Base-by-base conservation (phyloP, 2,888 invertebrate species). In the Chydorus sphaericus region DNA sequence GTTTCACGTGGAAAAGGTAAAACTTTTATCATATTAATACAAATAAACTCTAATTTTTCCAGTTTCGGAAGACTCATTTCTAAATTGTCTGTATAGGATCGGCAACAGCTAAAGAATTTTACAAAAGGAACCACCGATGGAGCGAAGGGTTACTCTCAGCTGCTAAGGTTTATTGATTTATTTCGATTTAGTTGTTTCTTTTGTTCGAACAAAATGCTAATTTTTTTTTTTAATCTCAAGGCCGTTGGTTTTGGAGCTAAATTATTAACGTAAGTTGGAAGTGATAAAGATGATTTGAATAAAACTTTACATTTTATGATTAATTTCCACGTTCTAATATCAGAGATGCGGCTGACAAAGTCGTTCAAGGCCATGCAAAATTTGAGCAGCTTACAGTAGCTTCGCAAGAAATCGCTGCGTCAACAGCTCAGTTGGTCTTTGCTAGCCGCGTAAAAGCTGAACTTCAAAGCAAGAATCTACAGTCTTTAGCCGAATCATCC, bases 71-170 rank as follows among this genome's bases (percentile, higher is more conserved):
- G 18, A 1, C 18, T 33, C 6, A 51, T 23, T 10, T 53, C 18
- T 11, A 16, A n/a, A 3, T 48, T 20, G 16, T 2, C 29, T 54
- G 57, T 57, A 54, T 77, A 80, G 87, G 88, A 8, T 81, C 83
- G 26, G 81, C 84, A 4, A 83, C 90, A 6, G 81, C 83, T 1
- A 91, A 85, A 68, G 96, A 97, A 67, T 97, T 98, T 75, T 98
- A 98, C 72, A 89, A 96, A 69, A 77, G 92, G 62, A 97, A 99
- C 70, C 96, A 97, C 66, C 87, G 94, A 68, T 98, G 98, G 98
- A 96, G 97, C 0, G 94, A 98, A 70, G 98, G 98, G 5, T 78
- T 97, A 33, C 88, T 97, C 64, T 97, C 97, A 4, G 97, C 97
- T 0, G 93, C 97, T 0, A 97, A 98, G n/a, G n/a, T n/a, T n/a